A percentile compares a stretch with the other conserved stretches of the same genome.
phyloP scores from a whole-genome alignment of 2,113 vertebrate genomes.

The Bathybates hornii region DNA sequence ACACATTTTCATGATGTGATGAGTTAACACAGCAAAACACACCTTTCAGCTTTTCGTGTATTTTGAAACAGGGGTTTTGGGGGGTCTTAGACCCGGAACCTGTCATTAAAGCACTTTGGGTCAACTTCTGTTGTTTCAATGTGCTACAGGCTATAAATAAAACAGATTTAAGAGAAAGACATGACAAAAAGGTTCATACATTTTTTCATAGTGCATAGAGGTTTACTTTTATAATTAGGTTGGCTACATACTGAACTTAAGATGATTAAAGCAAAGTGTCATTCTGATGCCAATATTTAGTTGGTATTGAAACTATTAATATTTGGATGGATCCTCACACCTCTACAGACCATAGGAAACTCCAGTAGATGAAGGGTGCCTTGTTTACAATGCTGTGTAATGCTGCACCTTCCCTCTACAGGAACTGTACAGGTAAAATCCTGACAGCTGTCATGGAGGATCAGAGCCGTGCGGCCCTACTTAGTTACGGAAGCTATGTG shows the following conservation, averaged over 20 bases:
- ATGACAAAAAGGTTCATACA: background rate
- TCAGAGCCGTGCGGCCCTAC: background rate
- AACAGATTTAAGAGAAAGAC: background rate
- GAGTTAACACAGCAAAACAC: background rate
- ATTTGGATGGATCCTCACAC: background rate
- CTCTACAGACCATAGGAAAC: background rate
- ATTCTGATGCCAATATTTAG: background rate
- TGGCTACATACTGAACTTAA: background rate
- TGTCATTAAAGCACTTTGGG: background rate
- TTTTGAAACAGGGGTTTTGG: background rate
- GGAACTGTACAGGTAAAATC: background rate
- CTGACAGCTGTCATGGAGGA: background rate
- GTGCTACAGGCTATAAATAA: background rate
- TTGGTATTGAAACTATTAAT: background rate
- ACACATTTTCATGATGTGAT: too few relatives aligned
- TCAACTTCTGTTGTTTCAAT: background rate
- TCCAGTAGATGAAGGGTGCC: rapidly evolving
- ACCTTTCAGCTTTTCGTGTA: background rate
- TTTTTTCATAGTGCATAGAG: background rate
- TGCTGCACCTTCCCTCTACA: background rate
- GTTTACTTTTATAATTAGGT: background rate
- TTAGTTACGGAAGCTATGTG: background rate
- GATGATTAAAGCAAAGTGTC: background rate
- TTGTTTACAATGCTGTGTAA: background rate
- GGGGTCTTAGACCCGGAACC: rapidly evolving